These are phyloP conservation scores for Philereme transversata DNA, from an alignment of 2,888 invertebrate genomes.

Conservation along the genomic window DNA sequence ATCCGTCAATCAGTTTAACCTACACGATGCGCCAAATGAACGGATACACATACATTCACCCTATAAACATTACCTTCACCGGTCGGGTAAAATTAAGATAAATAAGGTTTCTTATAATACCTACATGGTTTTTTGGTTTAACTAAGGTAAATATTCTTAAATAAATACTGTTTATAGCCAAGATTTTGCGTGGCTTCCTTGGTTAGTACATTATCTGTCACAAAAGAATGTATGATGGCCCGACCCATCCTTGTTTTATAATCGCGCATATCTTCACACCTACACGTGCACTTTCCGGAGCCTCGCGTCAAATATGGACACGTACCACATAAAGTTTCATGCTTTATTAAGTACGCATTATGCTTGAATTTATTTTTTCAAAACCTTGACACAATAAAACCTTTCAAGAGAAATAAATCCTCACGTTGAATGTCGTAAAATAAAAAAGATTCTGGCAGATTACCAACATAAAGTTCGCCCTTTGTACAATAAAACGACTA, in stretches of 20 bases:
- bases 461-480: neutral
- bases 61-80: too few relatives aligned
- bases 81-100: too few relatives aligned
- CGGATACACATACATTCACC: too few relatives aligned
- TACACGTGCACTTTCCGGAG: constrained; percentile 22
- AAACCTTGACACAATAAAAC: constrained; percentile 31
- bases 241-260: constrained; percentile 21
- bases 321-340: constrained; percentile 27
- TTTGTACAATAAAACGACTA: constrained; percentile 1
- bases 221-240: constrained; percentile 6
- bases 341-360: constrained; percentile 19
- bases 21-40: too few relatives aligned
- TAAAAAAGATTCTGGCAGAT: constrained; percentile 16
- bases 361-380: constrained; percentile 25
- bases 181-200: neutral
- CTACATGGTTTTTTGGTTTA: too few relatives aligned
- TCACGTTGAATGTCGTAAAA: constrained; percentile 16
- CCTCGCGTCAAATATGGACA: constrained; percentile 25
- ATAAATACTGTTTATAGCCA: neutral
- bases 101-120: too few relatives aligned
- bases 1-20: too few relatives aligned
- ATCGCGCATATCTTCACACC: constrained; percentile 27
- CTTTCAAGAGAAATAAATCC: constrained; percentile 20
- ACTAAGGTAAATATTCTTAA: too few relatives aligned
- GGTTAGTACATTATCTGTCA: constrained; percentile 5